phyloP scores from a whole-genome alignment of 2,113 vertebrate genomes.

The Ictalurus furcatus region DNA sequence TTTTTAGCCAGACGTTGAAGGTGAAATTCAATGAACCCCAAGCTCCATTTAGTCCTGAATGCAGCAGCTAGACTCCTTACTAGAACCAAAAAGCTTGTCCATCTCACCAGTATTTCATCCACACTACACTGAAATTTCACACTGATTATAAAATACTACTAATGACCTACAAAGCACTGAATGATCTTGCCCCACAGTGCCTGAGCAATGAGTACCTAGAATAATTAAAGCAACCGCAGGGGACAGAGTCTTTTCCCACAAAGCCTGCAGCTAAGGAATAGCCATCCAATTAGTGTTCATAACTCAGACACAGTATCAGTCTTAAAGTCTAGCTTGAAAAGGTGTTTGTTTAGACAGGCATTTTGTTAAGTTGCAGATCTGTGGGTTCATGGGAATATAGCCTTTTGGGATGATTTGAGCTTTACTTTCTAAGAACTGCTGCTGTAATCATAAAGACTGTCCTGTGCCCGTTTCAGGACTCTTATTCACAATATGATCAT shows the following conservation, averaged over 20 bases:
- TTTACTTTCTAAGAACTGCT: neutral
- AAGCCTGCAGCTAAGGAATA: neutral
- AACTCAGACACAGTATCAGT: neutral
- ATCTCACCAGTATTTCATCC: too few species aligned
- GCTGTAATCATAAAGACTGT: neutral
- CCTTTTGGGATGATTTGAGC: neutral
- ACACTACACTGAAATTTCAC: neutral
- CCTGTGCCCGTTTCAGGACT: neutral
- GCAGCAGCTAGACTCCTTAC: neutral
- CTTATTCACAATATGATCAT: neutral
- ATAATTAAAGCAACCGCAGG: constrained; percentile 6
- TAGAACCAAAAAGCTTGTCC: neutral
- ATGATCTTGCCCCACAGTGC: neutral
- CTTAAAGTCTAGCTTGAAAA: neutral
- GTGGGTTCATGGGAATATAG: neutral
- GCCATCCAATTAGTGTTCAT: neutral
- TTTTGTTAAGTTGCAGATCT: neutral
- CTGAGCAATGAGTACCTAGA: constrained; percentile 1
- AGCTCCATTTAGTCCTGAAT: neutral
- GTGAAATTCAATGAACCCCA: neutral
- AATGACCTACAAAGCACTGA: neutral
- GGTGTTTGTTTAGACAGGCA: neutral
- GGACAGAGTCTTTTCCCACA: neutral
- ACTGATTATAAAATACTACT: neutral
- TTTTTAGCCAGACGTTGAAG: neutral